Base-by-base conservation (phyloP, 2,888 invertebrate species). In the Chaetoderma sp. region DNA sequence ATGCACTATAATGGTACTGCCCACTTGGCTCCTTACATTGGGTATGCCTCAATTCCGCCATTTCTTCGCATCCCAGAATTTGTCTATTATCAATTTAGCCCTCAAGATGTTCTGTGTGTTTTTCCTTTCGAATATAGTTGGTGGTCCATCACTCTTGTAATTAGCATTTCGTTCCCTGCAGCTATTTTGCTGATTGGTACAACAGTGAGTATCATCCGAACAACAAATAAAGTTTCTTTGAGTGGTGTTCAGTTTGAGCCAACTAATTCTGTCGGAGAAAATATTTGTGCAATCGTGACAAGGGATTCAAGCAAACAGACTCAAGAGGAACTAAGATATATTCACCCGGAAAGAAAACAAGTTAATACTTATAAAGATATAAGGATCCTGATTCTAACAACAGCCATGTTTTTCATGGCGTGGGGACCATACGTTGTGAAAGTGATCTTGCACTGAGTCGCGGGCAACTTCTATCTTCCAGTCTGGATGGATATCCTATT, bases 361-460 rank as follows among this genome's bases (percentile, higher is more conserved):
- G 68, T n/a, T 67, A n/a, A 50, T 70, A 33, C n/a, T n/a, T n/a
- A n/a, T n/a, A 67, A 70, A 25, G 70, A 66, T 28, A 63, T 73
- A 8, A 69, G 65, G 45, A 59, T 76, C 28, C 52, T 77, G 6
- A 63, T 60, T 13, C 64, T 70, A 10, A 73, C 74, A 8, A 63
- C 74, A 1, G 60, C 59, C 4, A 57, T 67, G 23, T 77, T 72
- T 60, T 76, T 76, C 57, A 49, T 65, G 18, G 63, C 64, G 4
- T 76, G 75, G 77, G 75, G 75, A 0, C 75, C 77, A 1, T 77
- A 77, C 58, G 72, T 72, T 4, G 42, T 61, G 1, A 60, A 63
- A 18, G 75, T 71, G 0, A 45, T 73, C 4, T 44, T 68, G 6
- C 60, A 47, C 1, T 65, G 72, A n/a, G 59, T 72, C 36, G 25